Evolutionary conservation across 2,797 vertebrate species (phyloP), one percentile per base, ranked within the genome.

Genomic region (Dermochelys coriacea): DNA sequence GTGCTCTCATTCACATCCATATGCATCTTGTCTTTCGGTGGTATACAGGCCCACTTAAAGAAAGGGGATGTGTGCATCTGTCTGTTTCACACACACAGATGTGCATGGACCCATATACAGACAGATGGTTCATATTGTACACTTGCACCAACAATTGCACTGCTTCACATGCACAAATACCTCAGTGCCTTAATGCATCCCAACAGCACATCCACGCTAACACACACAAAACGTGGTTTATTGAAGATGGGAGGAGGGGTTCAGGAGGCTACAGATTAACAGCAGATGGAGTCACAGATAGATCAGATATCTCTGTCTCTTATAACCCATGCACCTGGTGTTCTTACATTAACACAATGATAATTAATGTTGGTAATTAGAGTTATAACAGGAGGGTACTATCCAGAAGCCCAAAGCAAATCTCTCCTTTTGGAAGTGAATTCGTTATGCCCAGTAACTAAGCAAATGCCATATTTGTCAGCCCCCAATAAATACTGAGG

Each of bases 291-390:
- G 87, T 34, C 16, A 50, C 52, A 83, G 4, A 75, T 50, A 88
- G 78, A 84, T 75, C 52, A 37, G 77, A 47, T 78, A 47, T 57
- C 75, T 94, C 49, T 85, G 83, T 90, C 81, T 89, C 80, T 59
- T 81, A 34, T 55, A 91, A 93, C 61, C 16, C 37, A 5, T 78
- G 45, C 50, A 61, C 79, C 4, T 1, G 27, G 21, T 64, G 15
- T 83, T 90, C 81, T 52, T 34, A 51, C 74, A 47, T 95, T 97
- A 98, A 86, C 55, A 78, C 7, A 31, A 18, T 71, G 77, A 55
- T 97, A 96, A 97, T 95, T 92, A 92, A 71, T 86, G 59, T 90
- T 86, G 68, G 84, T 95, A 98, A 97, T 97, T 97, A 97, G 88
- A 77, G 19, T 87, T 96, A 71, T 80, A 95, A 94, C 59, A 95